Percentiles rank a stretch among this genome's conserved stretches.
Evolutionary conservation across 2,888 invertebrate species (phyloP).

Genomic region (Mellilla xanthometata): DNA sequence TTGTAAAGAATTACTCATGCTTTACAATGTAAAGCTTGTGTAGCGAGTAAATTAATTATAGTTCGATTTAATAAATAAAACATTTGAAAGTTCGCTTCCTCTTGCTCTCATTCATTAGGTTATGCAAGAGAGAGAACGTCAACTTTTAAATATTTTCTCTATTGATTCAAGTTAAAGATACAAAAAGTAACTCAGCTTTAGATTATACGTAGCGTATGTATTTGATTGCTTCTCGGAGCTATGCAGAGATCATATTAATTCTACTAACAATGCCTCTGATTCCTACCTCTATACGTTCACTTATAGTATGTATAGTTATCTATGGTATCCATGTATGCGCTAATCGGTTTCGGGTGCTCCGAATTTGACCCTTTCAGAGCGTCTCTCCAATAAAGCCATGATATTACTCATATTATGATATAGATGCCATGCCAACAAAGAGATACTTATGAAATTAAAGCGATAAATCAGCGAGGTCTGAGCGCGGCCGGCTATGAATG

Average conservation of each 20-base stretch:
- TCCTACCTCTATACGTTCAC: slow-evolving; percentile 2
- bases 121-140: too few species aligned
- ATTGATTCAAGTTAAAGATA: too few species aligned
- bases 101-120: too few species aligned
- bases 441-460: slow-evolving; percentile 82
- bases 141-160: too few species aligned
- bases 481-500: slow-evolving; percentile 67
- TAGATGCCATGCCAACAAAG: slow-evolving; percentile 73
- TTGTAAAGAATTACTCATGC: too few species aligned
- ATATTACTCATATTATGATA: slow-evolving; percentile 69
- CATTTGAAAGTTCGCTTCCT: too few species aligned
- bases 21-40: too few species aligned
- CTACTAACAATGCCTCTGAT: slow-evolving; percentile 12
- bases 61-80: too few species aligned
- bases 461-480: slow-evolving; percentile 72
- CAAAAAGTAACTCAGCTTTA: too few species aligned
- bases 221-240: too few species aligned
- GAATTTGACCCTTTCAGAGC: slow-evolving; percentile 49
- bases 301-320: slow-evolving; percentile 3
- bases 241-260: slow-evolving; percentile 9
- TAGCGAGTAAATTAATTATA: too few species aligned
- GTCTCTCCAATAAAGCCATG: slow-evolving; percentile 59
- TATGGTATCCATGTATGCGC: slow-evolving; percentile 28
- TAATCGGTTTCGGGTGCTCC: slow-evolving; percentile 45
- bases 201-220: too few species aligned